These are phyloP conservation scores for Dicaeum eximium DNA, from an alignment of 2,113 vertebrate genomes.

Conservation along the genomic window DNA sequence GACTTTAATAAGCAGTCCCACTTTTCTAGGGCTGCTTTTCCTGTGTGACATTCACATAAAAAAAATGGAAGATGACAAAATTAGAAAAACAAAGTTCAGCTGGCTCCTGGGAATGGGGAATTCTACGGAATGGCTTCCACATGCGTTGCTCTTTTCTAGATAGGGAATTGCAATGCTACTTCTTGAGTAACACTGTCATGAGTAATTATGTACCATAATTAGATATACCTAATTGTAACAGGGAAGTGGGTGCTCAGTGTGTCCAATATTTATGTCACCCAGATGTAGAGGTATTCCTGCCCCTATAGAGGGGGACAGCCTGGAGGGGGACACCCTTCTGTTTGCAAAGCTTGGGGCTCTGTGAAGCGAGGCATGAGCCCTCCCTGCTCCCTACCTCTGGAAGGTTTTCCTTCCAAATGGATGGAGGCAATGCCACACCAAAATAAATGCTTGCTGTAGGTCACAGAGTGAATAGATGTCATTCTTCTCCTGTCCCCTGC, in stretches of 20 bases:
- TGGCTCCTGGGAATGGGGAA: not conserved
- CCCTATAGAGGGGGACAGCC: fast-evolving
- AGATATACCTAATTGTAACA: not conserved
- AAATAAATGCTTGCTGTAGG: not conserved
- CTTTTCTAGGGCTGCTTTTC: not conserved
- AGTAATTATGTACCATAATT: not conserved
- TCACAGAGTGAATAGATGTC: not conserved
- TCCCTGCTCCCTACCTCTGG: not conserved
- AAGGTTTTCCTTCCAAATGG: not conserved
- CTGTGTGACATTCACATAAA: not conserved
- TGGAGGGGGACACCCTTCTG: not conserved
- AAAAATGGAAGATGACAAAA: not conserved
- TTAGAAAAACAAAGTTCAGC: not conserved
- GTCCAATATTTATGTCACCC: not conserved
- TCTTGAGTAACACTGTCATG: not conserved
- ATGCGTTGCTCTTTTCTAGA: not conserved
- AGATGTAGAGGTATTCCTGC: not conserved
- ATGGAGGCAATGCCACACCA: not conserved
- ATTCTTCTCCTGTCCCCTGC: not conserved
- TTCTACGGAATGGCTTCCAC: not conserved
- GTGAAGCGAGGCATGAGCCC: fast-evolving
- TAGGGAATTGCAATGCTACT: not conserved
- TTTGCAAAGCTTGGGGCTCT: not conserved
- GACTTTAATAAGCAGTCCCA: not conserved
- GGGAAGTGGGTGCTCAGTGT: not conserved